A percentile compares a stretch with the other conserved stretches of the same genome.
These are phyloP conservation scores for Euproctis similis DNA, from an alignment of 2,888 invertebrate species.

Conservation along the genomic window DNA sequence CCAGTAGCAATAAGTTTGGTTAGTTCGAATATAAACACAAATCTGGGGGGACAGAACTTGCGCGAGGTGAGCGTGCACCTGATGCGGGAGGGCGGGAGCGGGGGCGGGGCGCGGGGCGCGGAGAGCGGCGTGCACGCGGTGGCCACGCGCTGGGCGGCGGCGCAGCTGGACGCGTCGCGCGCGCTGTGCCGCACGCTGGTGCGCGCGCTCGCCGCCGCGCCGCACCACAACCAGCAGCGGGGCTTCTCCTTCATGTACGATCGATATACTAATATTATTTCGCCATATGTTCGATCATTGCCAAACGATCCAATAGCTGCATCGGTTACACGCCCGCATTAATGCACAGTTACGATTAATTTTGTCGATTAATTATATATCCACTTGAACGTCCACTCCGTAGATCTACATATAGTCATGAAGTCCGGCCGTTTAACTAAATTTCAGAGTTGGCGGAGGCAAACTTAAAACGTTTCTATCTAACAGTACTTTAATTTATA, in stretches of 20 bases:
- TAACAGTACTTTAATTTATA: no score
- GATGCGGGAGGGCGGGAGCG: conserved; percentile 71
- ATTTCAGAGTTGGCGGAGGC: no score
- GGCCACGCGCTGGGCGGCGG: conserved; percentile 86
- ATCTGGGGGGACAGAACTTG: conserved; percentile 76
- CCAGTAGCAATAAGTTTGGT: no score
- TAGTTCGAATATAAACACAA: no score
- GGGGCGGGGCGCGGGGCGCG: conserved; percentile 49
- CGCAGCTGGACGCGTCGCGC: conserved; percentile 87
- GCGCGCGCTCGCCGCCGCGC: conserved; percentile 80
- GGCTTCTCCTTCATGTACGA: conserved; percentile 86
- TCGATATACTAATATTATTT: neutral
- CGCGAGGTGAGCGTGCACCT: conserved; percentile 90
- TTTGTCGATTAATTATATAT: no score
- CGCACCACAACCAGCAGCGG: conserved; percentile 80
- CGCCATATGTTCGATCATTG: neutral
- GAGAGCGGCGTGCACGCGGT: conserved; percentile 82
- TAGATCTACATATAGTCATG: no score
- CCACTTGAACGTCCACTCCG: no score
- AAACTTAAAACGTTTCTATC: no score
- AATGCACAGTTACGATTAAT: no score
- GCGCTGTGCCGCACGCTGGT: conserved; percentile 85
- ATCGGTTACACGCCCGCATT: no score
- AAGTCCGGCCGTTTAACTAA: no score
- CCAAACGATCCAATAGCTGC: no score